Percentiles rank a stretch among this genome's conserved stretches.
Conservation (phyloP, 64 coral and sea anemone species). For the Dendronephthya gigantea region DNA sequence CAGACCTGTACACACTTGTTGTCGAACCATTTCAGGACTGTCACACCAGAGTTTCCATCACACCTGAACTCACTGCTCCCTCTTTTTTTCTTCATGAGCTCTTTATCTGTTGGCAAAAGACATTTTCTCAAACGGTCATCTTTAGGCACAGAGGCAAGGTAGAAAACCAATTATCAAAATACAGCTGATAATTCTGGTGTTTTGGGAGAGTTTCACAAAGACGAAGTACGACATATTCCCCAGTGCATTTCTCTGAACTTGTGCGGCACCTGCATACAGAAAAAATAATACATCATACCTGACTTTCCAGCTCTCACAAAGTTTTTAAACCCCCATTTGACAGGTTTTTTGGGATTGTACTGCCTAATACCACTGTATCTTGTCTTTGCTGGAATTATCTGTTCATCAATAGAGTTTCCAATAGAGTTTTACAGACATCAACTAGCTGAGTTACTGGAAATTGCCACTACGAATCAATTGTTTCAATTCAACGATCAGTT, state of each 20-base stretch:
- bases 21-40: background rate
- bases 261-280: background rate
- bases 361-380: background rate
- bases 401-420: background rate
- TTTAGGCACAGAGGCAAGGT: background rate
- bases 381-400: slow-evolving; percentile 13
- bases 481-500: no score
- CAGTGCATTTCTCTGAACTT: background rate
- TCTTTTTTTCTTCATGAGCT: background rate
- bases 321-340: background rate
- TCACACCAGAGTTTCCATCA: background rate
- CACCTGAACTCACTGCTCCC: background rate
- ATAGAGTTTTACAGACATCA: no score
- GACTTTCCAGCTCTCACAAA: background rate
- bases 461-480: no score
- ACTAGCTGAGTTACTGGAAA: no score
- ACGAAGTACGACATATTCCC: background rate
- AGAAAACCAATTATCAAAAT: background rate
- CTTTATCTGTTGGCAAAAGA: background rate
- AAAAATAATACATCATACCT: background rate
- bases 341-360: background rate
- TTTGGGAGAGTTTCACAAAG: background rate
- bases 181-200: no score
- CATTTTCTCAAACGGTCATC: background rate
- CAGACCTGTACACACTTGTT: slow-evolving; percentile 11